Conservation (phyloP, 2,113 vertebrate genomes). For the Brachyhypopomus occidentalis region DNA sequence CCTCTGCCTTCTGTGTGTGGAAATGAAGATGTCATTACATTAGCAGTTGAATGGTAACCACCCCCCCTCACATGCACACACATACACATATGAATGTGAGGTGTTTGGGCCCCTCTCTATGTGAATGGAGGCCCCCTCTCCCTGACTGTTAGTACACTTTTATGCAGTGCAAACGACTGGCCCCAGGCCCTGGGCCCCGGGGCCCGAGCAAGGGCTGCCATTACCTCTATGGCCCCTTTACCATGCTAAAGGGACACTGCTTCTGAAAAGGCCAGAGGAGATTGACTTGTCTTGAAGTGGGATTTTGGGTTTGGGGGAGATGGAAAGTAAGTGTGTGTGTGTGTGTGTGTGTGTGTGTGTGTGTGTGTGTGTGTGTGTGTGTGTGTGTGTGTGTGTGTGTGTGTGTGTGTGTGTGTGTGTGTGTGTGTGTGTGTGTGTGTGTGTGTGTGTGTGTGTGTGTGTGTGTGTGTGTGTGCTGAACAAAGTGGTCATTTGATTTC, state of each 20-base stretch:
- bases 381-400: not conserved
- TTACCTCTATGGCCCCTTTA: conserved; percentile 54
- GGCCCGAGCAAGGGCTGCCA: conserved; percentile 66
- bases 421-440: conserved; percentile 26
- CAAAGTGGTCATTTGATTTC: no score
- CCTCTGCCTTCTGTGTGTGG: conserved; percentile 72
- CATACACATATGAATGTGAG: conserved; percentile 49
- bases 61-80: conserved; percentile 57
- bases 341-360: conserved; percentile 22
- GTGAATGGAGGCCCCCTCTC: conserved; percentile 51
- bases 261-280: conserved; percentile 48
- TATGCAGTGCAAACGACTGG: conserved; percentile 76
- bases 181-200: conserved; percentile 63
- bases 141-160: conserved; percentile 74
- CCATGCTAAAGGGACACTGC: conserved; percentile 48
- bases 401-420: conserved; percentile 28
- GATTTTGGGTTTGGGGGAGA: not conserved
- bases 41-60: conserved; percentile 80
- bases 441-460: conserved; percentile 15
- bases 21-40: conserved; percentile 83
- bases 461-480: not conserved
- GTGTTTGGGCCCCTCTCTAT: conserved; percentile 45
- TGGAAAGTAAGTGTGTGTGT: conserved; percentile 27
- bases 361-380: conserved; percentile 14
- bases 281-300: conserved; percentile 49